Evolutionary conservation across 2,113 vertebrate species (phyloP), one percentile per base, ranked within the genome.

Genomic region (Charina bottae): DNA sequence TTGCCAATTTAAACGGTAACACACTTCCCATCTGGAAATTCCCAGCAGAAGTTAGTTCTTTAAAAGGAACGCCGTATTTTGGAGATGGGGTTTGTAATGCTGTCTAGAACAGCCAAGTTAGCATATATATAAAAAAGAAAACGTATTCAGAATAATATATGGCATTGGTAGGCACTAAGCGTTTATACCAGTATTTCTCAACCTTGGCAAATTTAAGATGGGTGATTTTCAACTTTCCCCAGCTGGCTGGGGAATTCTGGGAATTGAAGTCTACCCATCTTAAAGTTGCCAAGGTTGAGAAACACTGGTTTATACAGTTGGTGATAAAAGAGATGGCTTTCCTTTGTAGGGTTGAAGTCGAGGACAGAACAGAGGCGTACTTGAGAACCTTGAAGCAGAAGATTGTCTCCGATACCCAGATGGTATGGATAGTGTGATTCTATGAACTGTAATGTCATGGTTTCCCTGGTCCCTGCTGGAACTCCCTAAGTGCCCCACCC

Each of bases 301-400:
- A 78, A 37, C 17, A 6, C 15, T n/a, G 1, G 7, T 8, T 17
- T 78, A 19, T 19, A 17, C 37, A 23, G 62, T 4, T 64, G 4
- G 4, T 1, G 53, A 46, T n/a, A 15, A 85, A 85, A 85, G 6
- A 23, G 17, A 0, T 3, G 72, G 5, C 0, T 88, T 10, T 90
- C 23, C 23, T 53, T 89, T 91, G 49, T 92, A 99, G 99, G 98
- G 95, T 99, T 56, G 98, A 99, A 96, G 98, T 98, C 56, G 98
- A 99, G 0, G 99, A 99, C 88, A 96, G 98, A 49, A 98, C 98
- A 10, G 98, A 99, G 91, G 96, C 98, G 92, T 98, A 99, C 56
- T 94, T 99, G 89, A 97, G 96, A 92, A 97, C 97, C 58, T 96
- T 99, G 87, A 98, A 98, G 95, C 97, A 98, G 21, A 98, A 98